Evolutionary conservation across 2,888 invertebrate genomes (phyloP), one percentile per base, ranked within the genome.

Genomic region (Gastrophysa polygoni): DNA sequence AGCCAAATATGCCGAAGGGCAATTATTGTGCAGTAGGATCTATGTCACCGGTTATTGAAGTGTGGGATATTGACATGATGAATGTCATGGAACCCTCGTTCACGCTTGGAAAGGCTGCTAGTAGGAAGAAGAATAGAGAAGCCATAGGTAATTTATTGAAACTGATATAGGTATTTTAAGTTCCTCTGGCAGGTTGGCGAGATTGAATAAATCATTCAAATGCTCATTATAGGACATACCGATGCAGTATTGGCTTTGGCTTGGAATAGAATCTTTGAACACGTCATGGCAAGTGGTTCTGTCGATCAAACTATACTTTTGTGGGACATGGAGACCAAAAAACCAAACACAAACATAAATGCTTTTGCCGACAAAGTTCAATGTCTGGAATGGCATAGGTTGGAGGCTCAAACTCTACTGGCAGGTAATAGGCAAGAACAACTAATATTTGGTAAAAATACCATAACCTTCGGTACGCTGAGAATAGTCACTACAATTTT

Each of bases 61-160:
- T 98, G n/a, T 99, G 98, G 97, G 97, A 98, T 82, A 82, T 98
- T 46, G 98, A 98, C 82, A 86, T 98, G 61, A 90, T 97, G 68
- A 95, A 98, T 78, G 90, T 91, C 61, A 83, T 97, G 43, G 95
- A 96, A 76, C 96, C 98, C 0, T 91, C 91, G 0, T 92, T 91
- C 77, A 90, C 88, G 71, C 84, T 98, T 21, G 92, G 93, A 5
- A 85, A 38, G 20, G 6, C 52, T n/a, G 65, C 47, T 14, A 71
- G 59, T 56, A 57, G 46, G n/a, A 71, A 69, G 57, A 72, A 72
- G 85, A 66, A 90, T 89, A 58, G 59, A 17, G 49, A 59, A 34
- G 43, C 14, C 14, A 61, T 66, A 54, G 72, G 87, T 87, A 1
- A 91, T 85, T 48, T 10, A 43, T 38, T 20, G 24, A 28, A 32